Evolutionary conservation across 2,797 vertebrate species (phyloP), one percentile per base, ranked within the genome.

Genomic region (Danio jaintianensis): DNA sequence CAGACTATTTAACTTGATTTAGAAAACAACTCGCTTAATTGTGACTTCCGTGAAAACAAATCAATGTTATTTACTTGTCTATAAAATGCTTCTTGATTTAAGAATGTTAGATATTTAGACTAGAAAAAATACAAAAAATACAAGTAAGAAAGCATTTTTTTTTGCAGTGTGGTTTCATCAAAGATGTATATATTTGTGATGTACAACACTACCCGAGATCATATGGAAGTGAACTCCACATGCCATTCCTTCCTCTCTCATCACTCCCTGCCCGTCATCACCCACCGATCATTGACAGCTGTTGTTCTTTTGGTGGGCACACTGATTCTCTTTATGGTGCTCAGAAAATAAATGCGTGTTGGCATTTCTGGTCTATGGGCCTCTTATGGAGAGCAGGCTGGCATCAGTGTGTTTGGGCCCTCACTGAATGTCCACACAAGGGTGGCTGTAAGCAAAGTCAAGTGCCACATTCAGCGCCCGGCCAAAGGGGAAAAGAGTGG

Each of bases 401-500:
- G 72, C 80, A 85, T 83, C 6, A 29, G 18, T 12, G 20, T 59
- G 70, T 68, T 67, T 86, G 75, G 84, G 76, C 29, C 40, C 82
- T 87, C 87, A 85, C 62, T 81, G 42, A 76, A 52, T 56, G n/a
- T 55, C 72, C 78, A 58, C 50, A 66, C 53, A 67, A 89, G 87
- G 85, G 81, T 83, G 86, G 88, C 90, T 91, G 88, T 90, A 90
- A 90, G 90, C 79, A 89, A 89, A 92, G 91, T 93, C 89, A 92
- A 94, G 91, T 90, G 88, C 85, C 85, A 88, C 86, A 91, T 91
- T 91, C 89, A 90, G 89, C 66, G 81, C 87, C 82, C 84, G 83
- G 72, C 63, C 16, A 82, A 87, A 58, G 71, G 22, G 71, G 75
- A 16, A 63, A 76, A 78, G 62, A 82, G 82, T 82, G 80, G 78